A percentile compares a stretch with the other conserved stretches of the same genome.
Conservation (phyloP, 2,888 invertebrate species). For the Gari tellinella region DNA sequence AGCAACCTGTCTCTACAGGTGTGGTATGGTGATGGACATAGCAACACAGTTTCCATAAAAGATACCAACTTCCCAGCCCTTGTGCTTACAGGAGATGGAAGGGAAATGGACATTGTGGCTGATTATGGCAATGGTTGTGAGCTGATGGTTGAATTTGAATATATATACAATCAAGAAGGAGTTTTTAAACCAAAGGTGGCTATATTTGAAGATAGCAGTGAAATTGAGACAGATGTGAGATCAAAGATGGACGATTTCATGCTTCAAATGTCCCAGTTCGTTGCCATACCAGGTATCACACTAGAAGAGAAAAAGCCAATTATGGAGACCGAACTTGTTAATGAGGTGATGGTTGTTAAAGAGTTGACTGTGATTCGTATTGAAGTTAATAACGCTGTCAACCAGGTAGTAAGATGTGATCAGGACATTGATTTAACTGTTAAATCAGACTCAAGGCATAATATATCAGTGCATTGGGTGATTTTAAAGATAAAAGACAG, state of each 20-base stretch:
- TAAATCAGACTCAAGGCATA: slow-evolving; percentile 21
- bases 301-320: neutral
- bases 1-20: slow-evolving; percentile 66
- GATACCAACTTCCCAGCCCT: slow-evolving; percentile 64
- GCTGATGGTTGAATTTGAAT: slow-evolving; percentile 68
- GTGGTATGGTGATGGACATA: slow-evolving; percentile 68
- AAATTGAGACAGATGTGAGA: too few relatives aligned
- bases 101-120: slow-evolving; percentile 68
- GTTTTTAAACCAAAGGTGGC: slow-evolving; percentile 56
- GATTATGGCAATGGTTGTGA: slow-evolving; percentile 75
- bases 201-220: slow-evolving; percentile 26
- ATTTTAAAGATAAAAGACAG: slow-evolving; percentile 7
- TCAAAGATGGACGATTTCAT: too few relatives aligned
- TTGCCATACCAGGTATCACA: too few relatives aligned
- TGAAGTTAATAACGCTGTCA: too few relatives aligned
- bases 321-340: neutral
- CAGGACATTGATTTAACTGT: slow-evolving; percentile 17
- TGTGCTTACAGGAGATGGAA: slow-evolving; percentile 55
- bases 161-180: slow-evolving; percentile 66
- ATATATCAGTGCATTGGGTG: slow-evolving; percentile 30
- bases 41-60: slow-evolving; percentile 59
- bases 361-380: neutral
- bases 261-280: too few relatives aligned
- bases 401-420: slow-evolving; percentile 11
- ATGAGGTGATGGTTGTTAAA: slow-evolving; percentile 31